Conservation (phyloP, 2,797 vertebrate genomes). For the Argentina silus region DNA sequence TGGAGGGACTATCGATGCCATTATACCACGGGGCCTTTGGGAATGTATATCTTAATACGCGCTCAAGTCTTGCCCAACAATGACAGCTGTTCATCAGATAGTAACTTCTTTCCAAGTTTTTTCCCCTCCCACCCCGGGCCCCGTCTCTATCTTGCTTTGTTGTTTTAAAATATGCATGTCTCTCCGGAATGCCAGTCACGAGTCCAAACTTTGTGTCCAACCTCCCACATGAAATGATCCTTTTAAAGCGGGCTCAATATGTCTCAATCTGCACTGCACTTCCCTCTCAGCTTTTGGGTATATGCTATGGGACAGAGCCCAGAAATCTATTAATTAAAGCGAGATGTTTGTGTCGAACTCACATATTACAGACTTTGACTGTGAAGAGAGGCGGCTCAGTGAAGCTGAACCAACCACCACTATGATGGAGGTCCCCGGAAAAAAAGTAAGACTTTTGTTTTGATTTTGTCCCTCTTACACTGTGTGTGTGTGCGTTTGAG, state of each 20-base stretch:
- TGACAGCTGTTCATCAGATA: conserved; percentile 97
- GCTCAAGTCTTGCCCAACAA: conserved; percentile 77
- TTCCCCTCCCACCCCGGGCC: conserved; percentile 75
- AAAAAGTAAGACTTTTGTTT: conserved; percentile 81
- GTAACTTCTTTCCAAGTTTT: conserved; percentile 91
- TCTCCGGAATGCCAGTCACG: conserved; percentile 99
- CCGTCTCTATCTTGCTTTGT: conserved; percentile 95
- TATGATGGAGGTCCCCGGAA: conserved; percentile 79
- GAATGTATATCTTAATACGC: conserved; percentile 71
- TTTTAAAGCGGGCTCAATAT: conserved; percentile 98
- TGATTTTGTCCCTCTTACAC: conserved; percentile 41
- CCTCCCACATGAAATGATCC: conserved; percentile 99
- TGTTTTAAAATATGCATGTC: conserved; percentile 99
- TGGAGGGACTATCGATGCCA: conserved; percentile 21
- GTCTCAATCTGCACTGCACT: conserved; percentile 99
- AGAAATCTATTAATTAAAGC: conserved; percentile 81
- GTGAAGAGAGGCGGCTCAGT: conserved; percentile 82
- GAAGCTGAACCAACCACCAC: conserved; percentile 70
- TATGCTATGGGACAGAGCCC: conserved; percentile 75
- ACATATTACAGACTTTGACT: conserved; percentile 71
- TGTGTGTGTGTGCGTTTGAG: conserved; percentile 68
- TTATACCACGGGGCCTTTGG: conserved; percentile 46
- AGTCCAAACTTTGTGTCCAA: conserved; percentile 99
- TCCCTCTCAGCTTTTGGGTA: conserved; percentile 87
- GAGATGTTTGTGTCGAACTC: conserved; percentile 70